Conservation (phyloP, 2,888 invertebrate species). For the Dryadula phaetusa region DNA sequence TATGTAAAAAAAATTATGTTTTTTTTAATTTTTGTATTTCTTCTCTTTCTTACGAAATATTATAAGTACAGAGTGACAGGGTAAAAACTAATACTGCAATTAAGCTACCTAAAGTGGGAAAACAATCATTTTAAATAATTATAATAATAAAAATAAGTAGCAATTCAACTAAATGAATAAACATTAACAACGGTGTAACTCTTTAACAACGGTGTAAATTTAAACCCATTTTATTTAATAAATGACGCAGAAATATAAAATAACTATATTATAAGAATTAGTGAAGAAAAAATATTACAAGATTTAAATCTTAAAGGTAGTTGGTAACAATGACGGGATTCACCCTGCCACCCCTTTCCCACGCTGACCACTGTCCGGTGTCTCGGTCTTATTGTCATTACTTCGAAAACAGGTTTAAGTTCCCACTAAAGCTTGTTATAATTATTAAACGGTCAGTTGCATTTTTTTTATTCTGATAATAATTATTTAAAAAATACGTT, state of each 20-base stretch:
- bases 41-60: too few species aligned
- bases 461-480: background rate
- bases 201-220: too few species aligned
- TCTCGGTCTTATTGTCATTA: constrained; percentile 53
- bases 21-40: too few species aligned
- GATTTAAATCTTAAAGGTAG: constrained; percentile 1
- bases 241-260: background rate
- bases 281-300: background rate
- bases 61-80: too few species aligned
- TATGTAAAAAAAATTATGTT: too few species aligned
- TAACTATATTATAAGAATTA: background rate
- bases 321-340: constrained; percentile 24
- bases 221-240: too few species aligned
- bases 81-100: too few species aligned
- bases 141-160: too few species aligned
- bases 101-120: too few species aligned
- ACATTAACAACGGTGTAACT: too few species aligned
- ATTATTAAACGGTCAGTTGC: constrained; percentile 5
- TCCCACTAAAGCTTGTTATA: constrained; percentile 51
- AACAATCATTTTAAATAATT: too few species aligned
- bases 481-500: background rate
- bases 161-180: too few species aligned
- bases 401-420: constrained; percentile 61
- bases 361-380: constrained; percentile 70
- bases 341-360: constrained; percentile 58